phyloP scores from a whole-genome alignment of 2,888 invertebrate species.

The Hedya salicella region DNA sequence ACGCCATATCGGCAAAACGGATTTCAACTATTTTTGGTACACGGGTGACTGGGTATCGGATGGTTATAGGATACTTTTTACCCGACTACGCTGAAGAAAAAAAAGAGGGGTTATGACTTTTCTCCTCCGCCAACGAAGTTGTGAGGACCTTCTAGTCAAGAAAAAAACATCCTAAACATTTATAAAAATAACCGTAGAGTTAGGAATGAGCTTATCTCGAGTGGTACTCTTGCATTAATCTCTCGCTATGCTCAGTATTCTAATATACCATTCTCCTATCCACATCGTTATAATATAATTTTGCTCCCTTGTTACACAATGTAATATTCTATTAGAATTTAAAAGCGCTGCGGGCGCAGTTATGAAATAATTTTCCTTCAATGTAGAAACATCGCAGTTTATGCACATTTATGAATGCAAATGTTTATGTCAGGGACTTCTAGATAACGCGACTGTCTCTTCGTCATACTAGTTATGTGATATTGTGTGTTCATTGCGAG shows the following conservation, averaged over 20 bases:
- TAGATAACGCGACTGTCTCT: slow-evolving; percentile 49
- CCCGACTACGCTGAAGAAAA: too few species aligned
- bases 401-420: slow-evolving; percentile 50
- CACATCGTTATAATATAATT: background rate
- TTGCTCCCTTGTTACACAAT: slow-evolving; percentile 7
- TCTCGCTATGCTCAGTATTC: background rate
- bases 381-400: slow-evolving; percentile 49
- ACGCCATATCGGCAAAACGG: too few species aligned
- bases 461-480: slow-evolving; percentile 14
- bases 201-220: background rate
- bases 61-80: too few species aligned
- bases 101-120: too few species aligned
- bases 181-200: too few species aligned
- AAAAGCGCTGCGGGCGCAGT: slow-evolving; percentile 17
- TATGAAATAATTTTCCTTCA: slow-evolving; percentile 52
- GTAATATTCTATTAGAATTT: slow-evolving; percentile 12
- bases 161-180: too few species aligned
- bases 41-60: too few species aligned
- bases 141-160: too few species aligned
- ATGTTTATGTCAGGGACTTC: slow-evolving; percentile 54
- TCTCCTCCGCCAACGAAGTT: too few species aligned
- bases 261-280: background rate
- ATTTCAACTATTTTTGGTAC: too few species aligned
- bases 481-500: background rate
- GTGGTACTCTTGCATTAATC: background rate